Evolutionary conservation across 1,140 invertebrate species (phyloP).

Genomic region (Xylocopa sonorina): DNA sequence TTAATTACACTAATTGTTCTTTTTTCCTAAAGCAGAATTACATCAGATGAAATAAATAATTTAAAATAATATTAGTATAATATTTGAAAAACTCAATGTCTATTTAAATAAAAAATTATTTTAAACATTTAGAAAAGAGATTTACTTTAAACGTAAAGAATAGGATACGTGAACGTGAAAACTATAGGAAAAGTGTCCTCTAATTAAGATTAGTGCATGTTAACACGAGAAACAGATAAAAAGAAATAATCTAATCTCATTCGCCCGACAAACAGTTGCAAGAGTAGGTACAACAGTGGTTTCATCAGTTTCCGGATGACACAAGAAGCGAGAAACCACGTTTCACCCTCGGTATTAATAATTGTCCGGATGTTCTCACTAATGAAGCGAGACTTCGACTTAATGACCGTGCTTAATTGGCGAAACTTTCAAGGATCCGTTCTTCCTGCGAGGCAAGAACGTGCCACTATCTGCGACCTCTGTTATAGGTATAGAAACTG

Average conservation of each 20-base stretch:
- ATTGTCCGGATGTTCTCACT: slow-evolving; percentile 62
- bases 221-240: not conserved
- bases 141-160: not conserved
- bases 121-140: not conserved
- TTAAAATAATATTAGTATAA: too few relatives aligned
- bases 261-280: not conserved
- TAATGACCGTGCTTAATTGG: slow-evolving; percentile 63
- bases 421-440: slow-evolving; percentile 59
- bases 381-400: slow-evolving; percentile 62
- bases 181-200: not conserved
- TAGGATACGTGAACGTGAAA: not conserved
- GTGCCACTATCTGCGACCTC: slow-evolving; percentile 23
- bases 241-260: too few relatives aligned
- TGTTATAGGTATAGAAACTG: slow-evolving; percentile 19
- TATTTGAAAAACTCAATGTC: too few relatives aligned
- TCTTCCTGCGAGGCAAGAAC: slow-evolving; percentile 31
- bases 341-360: slow-evolving; percentile 48
- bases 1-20: too few relatives aligned
- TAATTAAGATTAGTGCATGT: not conserved
- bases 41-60: too few relatives aligned
- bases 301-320: slow-evolving; percentile 24
- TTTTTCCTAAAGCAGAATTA: too few relatives aligned
- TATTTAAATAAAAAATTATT: too few relatives aligned
- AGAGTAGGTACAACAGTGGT: not conserved
- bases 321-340: slow-evolving; percentile 27